These are phyloP conservation scores for Miniopterus natalensis DNA, from an alignment of 2,113 vertebrate species.

Conservation along the genomic window DNA sequence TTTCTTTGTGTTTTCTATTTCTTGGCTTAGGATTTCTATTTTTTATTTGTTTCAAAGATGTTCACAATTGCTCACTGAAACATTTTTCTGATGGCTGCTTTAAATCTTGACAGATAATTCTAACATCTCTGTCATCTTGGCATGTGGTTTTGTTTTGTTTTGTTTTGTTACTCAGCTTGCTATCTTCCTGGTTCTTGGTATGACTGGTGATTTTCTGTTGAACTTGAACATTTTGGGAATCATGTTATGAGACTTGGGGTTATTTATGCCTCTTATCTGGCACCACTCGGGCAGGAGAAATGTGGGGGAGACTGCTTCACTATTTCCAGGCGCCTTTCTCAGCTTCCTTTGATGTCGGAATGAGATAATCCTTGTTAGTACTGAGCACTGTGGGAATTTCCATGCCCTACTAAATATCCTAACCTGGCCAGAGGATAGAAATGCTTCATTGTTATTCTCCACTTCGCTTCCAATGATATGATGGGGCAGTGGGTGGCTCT, in stretches of 20 bases:
- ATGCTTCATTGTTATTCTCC: neutral
- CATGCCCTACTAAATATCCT: neutral
- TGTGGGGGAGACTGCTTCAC: neutral
- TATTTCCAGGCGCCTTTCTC: neutral
- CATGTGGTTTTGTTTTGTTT: neutral
- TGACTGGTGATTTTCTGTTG: neutral
- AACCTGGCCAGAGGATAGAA: neutral
- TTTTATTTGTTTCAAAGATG: neutral
- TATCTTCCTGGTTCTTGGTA: neutral
- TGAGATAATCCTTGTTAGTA: neutral
- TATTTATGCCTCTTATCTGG: neutral
- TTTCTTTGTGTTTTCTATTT: neutral
- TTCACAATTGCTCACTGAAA: neutral
- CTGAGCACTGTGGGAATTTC: neutral
- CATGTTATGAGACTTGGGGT: neutral
- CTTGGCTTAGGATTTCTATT: neutral
- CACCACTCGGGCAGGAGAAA: neutral
- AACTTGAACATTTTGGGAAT: neutral
- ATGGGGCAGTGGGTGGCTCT: neutral
- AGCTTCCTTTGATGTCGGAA: neutral
- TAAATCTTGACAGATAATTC: neutral
- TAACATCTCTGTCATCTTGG: neutral
- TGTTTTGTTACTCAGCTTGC: neutral
- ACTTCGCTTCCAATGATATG: neutral
- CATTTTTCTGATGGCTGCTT: neutral